Percentiles rank a stretch among this genome's conserved stretches.
phyloP scores from a whole-genome alignment of 2,113 vertebrate species.

The Talpa occidentalis region DNA sequence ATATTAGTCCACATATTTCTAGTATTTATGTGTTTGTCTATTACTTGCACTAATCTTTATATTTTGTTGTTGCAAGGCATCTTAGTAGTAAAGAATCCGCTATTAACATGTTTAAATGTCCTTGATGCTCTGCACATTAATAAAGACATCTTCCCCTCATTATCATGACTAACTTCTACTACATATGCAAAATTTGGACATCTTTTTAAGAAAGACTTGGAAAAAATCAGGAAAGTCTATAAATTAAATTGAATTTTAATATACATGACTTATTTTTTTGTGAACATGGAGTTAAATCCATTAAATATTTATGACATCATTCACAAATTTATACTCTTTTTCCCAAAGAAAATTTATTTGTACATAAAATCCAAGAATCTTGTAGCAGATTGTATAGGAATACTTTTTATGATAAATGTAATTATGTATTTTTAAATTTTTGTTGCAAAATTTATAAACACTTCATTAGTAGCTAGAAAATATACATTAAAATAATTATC shows the following conservation, averaged over 20 bases:
- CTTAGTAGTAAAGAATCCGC: background rate
- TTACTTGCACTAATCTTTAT: background rate
- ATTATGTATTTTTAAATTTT: background rate
- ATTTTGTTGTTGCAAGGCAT: background rate
- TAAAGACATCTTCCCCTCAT: background rate
- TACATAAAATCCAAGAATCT: background rate
- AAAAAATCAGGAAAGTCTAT: background rate
- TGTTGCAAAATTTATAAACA: background rate
- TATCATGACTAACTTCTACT: background rate
- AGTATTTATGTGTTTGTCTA: background rate
- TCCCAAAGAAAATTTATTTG: constrained; percentile 12
- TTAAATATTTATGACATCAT: background rate
- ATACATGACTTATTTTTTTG: background rate
- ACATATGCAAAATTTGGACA: background rate
- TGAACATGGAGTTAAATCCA: background rate
- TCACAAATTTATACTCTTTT: background rate
- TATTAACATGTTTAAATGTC: constrained; percentile 1
- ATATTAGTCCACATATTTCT: background rate
- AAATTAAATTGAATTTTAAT: background rate
- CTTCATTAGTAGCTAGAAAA: background rate
- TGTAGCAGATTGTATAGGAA: background rate
- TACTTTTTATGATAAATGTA: constrained; percentile 3
- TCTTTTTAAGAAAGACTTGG: background rate
- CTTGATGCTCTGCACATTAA: background rate
- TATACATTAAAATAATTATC: constrained; percentile 17